These are phyloP conservation scores for Meles meles DNA, from an alignment of 2,113 vertebrate genomes.

Conservation along the genomic window DNA sequence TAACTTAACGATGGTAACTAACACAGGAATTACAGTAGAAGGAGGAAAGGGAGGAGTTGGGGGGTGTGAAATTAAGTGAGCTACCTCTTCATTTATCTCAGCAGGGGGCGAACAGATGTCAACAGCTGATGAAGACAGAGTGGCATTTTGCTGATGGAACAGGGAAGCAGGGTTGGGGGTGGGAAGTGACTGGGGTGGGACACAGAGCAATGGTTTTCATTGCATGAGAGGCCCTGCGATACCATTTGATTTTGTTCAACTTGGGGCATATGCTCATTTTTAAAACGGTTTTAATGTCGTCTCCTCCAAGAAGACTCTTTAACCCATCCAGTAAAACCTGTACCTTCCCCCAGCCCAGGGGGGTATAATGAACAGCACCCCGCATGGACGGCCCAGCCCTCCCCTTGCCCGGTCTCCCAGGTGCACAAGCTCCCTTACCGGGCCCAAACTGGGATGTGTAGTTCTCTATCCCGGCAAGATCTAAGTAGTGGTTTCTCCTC, in stretches of 20 bases:
- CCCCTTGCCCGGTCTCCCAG: accelerated
- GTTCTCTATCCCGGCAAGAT: slow-evolving; percentile 98
- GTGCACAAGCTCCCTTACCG: slow-evolving; percentile 79
- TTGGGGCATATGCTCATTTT: neutral
- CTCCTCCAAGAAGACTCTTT: neutral
- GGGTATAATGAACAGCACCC: neutral
- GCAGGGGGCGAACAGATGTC: neutral
- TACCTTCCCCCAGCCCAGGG: neutral
- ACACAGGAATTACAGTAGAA: accelerated
- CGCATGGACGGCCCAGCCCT: too few relatives aligned
- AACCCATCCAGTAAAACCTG: too few relatives aligned
- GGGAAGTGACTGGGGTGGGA: neutral
- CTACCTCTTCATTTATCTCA: neutral
- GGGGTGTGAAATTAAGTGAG: neutral
- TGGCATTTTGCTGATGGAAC: accelerated
- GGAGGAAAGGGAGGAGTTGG: neutral
- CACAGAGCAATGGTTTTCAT: neutral
- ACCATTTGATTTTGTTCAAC: neutral
- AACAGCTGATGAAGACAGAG: neutral
- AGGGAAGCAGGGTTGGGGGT: neutral
- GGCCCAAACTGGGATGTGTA: slow-evolving; percentile 97
- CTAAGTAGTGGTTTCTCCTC: slow-evolving; percentile 99
- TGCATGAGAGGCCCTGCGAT: neutral
- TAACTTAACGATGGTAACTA: neutral
- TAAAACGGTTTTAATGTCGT: neutral